Base-by-base conservation (phyloP, 2,888 invertebrate species). In the Drosophila nr. perissopoda region DNA sequence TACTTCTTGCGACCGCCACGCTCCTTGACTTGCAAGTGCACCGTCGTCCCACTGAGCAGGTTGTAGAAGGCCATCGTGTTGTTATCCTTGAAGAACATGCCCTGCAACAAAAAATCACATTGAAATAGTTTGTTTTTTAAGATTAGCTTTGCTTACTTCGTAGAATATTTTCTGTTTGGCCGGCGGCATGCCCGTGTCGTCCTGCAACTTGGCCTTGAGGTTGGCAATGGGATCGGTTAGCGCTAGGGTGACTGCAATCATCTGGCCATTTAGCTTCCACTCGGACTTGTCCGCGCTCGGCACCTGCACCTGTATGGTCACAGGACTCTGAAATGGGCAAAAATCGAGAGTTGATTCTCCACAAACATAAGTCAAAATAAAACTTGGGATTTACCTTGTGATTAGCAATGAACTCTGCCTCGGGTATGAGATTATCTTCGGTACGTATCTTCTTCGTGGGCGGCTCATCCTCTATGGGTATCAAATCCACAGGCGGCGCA, bases 1-100 rank as follows among this genome's bases (percentile, higher is more conserved):
- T 96, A 99, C 92, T 99, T 99, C 94, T 99, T 99, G 67, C 99
- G 95, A 25, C 99, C 99, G 92, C 99, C 99, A 93, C 99, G 96
- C 93, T 99, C 99, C 93, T 99, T 99, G 63, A 99, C 95, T 92
- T 98, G 97, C 74, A 99, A 94, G 82, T 97, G 97, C 46, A 99
- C 95, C 13, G 96, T 94, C 1, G 97, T 96, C 61, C 97, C 97
- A 38, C 97, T 96, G 13, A 96, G 94, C 75, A 99, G 95, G 94
- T 99, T 99, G 94, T 99, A 99, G 94, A 96, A 99, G 1, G 98
- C 99, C 93, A 99, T 94, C 0, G 97, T 96, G 92, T 99, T 98
- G 60, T 96, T 97, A 93, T 99, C 99, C 93, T 99, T 99, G 94
- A 99, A 97, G 94, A 99, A 99, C 94, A 99, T 95, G 40, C 99